A percentile compares a stretch with the other conserved stretches of the same genome.
phyloP scores from a whole-genome alignment of 2,113 vertebrate species.

The Odontesthes bonariensis region DNA sequence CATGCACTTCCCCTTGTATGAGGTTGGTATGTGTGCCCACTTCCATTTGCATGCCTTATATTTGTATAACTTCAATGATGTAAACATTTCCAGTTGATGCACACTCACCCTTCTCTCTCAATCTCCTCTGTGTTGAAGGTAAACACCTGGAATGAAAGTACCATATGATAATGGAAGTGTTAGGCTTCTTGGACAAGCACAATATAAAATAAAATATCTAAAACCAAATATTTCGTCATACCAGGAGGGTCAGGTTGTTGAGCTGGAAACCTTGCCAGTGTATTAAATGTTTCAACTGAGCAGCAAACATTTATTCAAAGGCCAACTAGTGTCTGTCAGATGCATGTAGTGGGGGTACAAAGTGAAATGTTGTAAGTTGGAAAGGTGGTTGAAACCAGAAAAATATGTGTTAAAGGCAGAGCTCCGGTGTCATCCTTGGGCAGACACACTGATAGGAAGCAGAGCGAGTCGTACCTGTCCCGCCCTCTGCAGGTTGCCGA shows the following conservation, averaged over 20 bases:
- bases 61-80: slow-evolving; percentile 34
- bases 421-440: not conserved
- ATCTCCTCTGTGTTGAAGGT: slow-evolving; percentile 92
- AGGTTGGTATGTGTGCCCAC: not conserved
- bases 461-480: slow-evolving; percentile 86
- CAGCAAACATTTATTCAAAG: too few species aligned
- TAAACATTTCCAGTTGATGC: slow-evolving; percentile 23
- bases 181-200: not conserved
- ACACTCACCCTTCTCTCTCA: slow-evolving; percentile 92
- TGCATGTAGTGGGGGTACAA: too few species aligned
- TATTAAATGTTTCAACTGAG: too few species aligned
- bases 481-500: slow-evolving; percentile 94
- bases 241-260: too few species aligned
- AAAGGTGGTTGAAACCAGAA: not conserved
- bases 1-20: not conserved
- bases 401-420: not conserved
- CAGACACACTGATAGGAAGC: too few species aligned
- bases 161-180: not conserved
- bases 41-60: slow-evolving; percentile 38
- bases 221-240: not conserved
- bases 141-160: slow-evolving; percentile 84
- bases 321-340: too few species aligned
- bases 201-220: not conserved
- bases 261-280: too few species aligned
- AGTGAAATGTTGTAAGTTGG: too few species aligned